Conservation (phyloP, 1,140 invertebrate species). For the Hyposmocoma kahamanoa region DNA sequence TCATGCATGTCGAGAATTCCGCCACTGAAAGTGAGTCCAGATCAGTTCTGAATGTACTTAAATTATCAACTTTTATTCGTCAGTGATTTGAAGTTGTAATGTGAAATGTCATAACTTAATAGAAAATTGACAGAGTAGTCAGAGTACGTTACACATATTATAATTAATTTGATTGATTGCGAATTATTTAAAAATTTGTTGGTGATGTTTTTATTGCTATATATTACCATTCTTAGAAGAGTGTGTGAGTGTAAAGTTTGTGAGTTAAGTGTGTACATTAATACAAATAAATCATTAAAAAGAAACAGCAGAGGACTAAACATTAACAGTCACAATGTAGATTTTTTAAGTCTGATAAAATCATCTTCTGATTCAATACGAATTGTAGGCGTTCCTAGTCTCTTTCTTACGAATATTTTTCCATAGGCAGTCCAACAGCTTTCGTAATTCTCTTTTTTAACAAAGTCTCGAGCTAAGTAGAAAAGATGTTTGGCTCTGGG, state of each 20-base stretch:
- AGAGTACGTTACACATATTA: too few relatives aligned
- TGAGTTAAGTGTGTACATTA: neutral
- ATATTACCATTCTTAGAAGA: neutral
- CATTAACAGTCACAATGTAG: neutral
- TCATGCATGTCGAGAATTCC: neutral
- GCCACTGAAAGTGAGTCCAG: neutral
- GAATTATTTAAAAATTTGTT: too few relatives aligned
- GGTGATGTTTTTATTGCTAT: too few relatives aligned
- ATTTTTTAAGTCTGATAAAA: neutral
- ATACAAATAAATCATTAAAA: too few relatives aligned
- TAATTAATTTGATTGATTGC: too few relatives aligned
- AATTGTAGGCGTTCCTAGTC: slow-evolving; percentile 1
- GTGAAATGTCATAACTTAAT: neutral
- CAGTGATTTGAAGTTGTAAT: neutral
- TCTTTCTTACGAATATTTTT: slow-evolving; percentile 11
- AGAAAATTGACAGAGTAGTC: too few relatives aligned
- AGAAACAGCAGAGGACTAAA: too few relatives aligned
- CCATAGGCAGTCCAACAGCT: slow-evolving; percentile 13
- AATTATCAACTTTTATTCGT: neutral
- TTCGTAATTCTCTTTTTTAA: slow-evolving; percentile 5
- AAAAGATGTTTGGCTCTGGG: slow-evolving; percentile 7
- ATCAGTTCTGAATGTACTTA: neutral
- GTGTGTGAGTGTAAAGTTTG: neutral
- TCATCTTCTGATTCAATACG: slow-evolving; percentile 12
- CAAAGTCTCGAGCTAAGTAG: slow-evolving; percentile 11